Base-by-base conservation (phyloP, 2,113 vertebrate species). In the Calonectris borealis region DNA sequence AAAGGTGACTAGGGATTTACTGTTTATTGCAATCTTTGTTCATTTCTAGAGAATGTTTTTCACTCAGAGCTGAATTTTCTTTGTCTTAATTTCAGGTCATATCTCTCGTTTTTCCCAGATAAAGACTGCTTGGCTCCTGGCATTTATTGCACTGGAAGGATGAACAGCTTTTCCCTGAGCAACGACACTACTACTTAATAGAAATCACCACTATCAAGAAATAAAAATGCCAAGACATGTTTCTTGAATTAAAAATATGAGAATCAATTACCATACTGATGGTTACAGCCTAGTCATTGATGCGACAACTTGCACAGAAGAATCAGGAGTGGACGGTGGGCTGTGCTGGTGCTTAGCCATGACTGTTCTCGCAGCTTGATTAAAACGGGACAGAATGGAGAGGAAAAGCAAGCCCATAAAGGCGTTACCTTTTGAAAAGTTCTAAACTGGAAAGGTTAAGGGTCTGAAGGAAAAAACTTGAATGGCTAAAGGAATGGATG, bases 261-360 rank as follows among this genome's bases (percentile, higher is more conserved):
- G 11, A 48, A 24, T 40, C 46, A 66, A 78, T n/a, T n/a, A n/a
- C n/a, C n/a, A 40, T 55, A 75, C 14, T 65, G 36, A 49, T 51
- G 10, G 40, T 40, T 89, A 32, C n/a, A 61, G 16, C 7, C 77
- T 51, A 13, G 27, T 49, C 71, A 34, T 20, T 60, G 65, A 36
- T 26, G 20, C 20, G 5, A 49, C 38, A 55, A 25, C 16, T 42
- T 57, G 27, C 22, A 48, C 7, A 54, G 54, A 64, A 77, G 48
- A 68, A 20, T 27, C 0, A 1, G 13, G 42, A 52, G 13, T 34
- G 27, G 10, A 20, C 4, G 2, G 20, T 55, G 12, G 14, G 13
- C 19, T 93, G 32, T 42, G 51, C 18, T 64, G 25, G 25, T 76
- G 49, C 42, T 91, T 66, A 91, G 36, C 18, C 18, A 17, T n/a